Base-by-base conservation (phyloP, 2,797 vertebrate genomes). In the Urophycis tenuis region DNA sequence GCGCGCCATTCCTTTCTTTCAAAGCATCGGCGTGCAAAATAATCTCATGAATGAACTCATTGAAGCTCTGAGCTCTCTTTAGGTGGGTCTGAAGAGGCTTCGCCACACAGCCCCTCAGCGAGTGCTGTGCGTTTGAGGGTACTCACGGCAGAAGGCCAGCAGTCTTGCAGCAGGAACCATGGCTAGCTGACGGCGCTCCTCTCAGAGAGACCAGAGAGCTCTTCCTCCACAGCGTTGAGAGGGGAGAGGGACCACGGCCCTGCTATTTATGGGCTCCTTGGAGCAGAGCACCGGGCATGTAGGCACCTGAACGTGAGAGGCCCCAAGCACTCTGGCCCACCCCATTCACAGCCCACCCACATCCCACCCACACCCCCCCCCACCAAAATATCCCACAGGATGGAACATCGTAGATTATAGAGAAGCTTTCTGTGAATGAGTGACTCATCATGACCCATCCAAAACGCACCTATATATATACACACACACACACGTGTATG, bases 301-400 rank as follows among this genome's bases (percentile, higher is more conserved):
- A 67, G 60, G 11, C 60, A 67, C 60, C 60, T 67, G 60, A 67
- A 60, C 53, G 10, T n/a, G 53, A 67, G 60, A 67, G 60, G 60
- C 60, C 60, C 60, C 60, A 10, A 8, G 60, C 60, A 11, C n/a
- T 29, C n/a, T 67, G 60, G 6, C n/a, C 49, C 53, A 11, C 5
- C 39, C 5, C 39, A 41, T 11, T 8, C 39, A 6, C 39, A 6
- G 2, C 39, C 5, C 39, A 6, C 39, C 39, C 39, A 6, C 39
- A 6, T 11, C 39, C 39, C 39, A 8, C 39, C 10, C 39, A 6
- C 39, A n/a, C n/a, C n/a, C n/a, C n/a, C 14, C 53, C 53, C n/a
- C 3, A 29, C 19, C 53, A 64, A 12, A 8, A 64, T 29, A n/a
- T 12, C n/a, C 53, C 7, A 25, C 22, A 60, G 60, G 25, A 67